A percentile compares a stretch with the other conserved stretches of the same genome.
phyloP scores from a whole-genome alignment of 2,888 invertebrate genomes.

The Stenolophus ochropezus region DNA sequence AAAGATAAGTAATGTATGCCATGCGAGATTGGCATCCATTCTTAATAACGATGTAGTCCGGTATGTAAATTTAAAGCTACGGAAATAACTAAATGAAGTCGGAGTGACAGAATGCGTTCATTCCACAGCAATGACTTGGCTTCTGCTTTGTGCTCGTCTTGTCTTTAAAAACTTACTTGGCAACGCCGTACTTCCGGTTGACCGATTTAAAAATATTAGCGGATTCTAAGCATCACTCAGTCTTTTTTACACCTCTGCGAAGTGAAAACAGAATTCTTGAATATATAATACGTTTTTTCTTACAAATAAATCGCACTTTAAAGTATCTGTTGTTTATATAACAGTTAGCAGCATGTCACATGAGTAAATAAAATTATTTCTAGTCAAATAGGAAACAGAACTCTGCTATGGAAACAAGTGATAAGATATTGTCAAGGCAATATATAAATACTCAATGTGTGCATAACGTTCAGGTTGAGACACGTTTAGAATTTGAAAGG shows the following conservation, averaged over 20 bases:
- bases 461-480: slow-evolving; percentile 10
- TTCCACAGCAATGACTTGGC: slow-evolving; percentile 51
- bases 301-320: not conserved
- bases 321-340: slow-evolving; percentile 28
- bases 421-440: slow-evolving; percentile 56
- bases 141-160: slow-evolving; percentile 52
- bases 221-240: slow-evolving; percentile 19
- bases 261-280: not conserved
- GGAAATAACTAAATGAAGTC: slow-evolving; percentile 57
- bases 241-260: not conserved
- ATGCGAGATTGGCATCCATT: not conserved
- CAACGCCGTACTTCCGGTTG: slow-evolving; percentile 56
- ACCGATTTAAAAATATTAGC: slow-evolving; percentile 53
- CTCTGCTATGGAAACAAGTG: slow-evolving; percentile 53
- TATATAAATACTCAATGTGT: slow-evolving; percentile 23
- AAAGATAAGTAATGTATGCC: not conserved
- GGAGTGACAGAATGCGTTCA: slow-evolving; percentile 36
- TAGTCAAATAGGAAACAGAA: slow-evolving; percentile 48
- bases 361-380: slow-evolving; percentile 47
- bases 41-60: slow-evolving; percentile 25
- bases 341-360: slow-evolving; percentile 40
- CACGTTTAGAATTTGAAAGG: not conserved
- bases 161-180: slow-evolving; percentile 49
- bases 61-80: slow-evolving; percentile 52
- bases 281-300: not conserved